Evolutionary conservation across 2,888 invertebrate genomes (phyloP), one percentile per base, ranked within the genome.

Genomic region (Myathropa florea): DNA sequence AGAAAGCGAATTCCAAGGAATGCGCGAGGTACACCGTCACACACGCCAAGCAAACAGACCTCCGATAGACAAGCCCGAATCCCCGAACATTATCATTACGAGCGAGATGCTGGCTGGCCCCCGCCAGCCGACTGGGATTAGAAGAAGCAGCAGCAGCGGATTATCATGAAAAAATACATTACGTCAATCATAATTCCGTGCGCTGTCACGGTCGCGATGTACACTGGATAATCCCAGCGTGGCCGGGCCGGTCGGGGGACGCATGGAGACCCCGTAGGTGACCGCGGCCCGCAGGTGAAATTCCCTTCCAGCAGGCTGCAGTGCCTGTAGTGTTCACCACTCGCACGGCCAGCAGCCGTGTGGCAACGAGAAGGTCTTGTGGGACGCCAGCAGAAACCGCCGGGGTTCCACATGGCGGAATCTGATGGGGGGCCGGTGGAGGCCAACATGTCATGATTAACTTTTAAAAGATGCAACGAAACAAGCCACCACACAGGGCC

Each of bases 141-240:
- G 70, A 86, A 61, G 73, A 55, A 57, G 71, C 57, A 26, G n/a
- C 36, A 78, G 70, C 83, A 78, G 72, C 59, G 78, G 82, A 86
- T 86, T 86, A 86, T 75, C 64, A 68, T 78, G 77, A 80, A 81
- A 68, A 81, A 81, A 81, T 75, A 79, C 83, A 83, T 86, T 86
- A 86, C 86, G 86, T 86, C 86, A 86, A 83, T 86, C 86, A 86
- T 86, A 86, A 86, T 86, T 83, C 79, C 78, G 18, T 71, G 82
- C 59, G 86, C 83, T 86, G 86, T 86, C 83, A 82, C n/a, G 73
- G 86, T 75, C 33, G 61, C 83, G 53, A 79, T 83, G 86, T 86
- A 78, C 78, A 83, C 39, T 18, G 81, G 85, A 81, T 85, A 81
- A 84, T 84, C 76, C 33, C 68, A 46, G 53, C 3, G 14, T 28